Base-by-base conservation (phyloP, 2,888 invertebrate species). In the Xestia xanthographa region DNA sequence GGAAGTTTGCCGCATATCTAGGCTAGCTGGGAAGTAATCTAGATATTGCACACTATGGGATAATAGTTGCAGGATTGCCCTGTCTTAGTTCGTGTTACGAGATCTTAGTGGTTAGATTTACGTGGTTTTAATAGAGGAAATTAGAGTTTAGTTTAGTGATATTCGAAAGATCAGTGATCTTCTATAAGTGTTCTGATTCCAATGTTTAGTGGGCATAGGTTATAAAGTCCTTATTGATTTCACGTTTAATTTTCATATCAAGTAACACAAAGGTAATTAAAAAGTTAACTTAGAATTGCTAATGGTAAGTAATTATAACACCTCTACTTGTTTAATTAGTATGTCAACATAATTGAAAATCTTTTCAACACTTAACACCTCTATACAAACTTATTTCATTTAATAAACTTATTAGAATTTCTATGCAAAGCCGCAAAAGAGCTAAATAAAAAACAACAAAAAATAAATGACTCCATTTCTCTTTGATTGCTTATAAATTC, bases 401-500 rank as follows among this genome's bases (percentile, higher is more conserved):
- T 26, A 17, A 26, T 9, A 17, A 50, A 43, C 1, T 26, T 60
- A 41, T 56, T 56, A 62, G 56, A 17, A 69, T 45, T 70, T 48
- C 20, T 38, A 34, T 65, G 17, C 9, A 43, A 71, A 71, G 20
- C 56, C n/a, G 41, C 34, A 0, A 20, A 58, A 63, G 41, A 14
- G 12, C 41, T 29, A 76, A 71, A 53, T 60, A 67, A 67, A 71
- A 75, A 65, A 63, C 38, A 68, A 68, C 58, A 80, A 75, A 75
- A 68, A 73, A 66, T 50, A 45, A 74, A 73, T 68, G 26, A 75
- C 68, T 56, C 72, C 58, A 83, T 79, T 69, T 72, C 79, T 79
- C 79, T 73, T 73, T 34, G 62, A 72, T 62, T 77, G 69, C 79
- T 76, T 87, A 86, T 88, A 81, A 87, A 84, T 85, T 84, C 79